Base-by-base conservation (phyloP, 2,797 vertebrate species). In the Darevskia nairensis region DNA sequence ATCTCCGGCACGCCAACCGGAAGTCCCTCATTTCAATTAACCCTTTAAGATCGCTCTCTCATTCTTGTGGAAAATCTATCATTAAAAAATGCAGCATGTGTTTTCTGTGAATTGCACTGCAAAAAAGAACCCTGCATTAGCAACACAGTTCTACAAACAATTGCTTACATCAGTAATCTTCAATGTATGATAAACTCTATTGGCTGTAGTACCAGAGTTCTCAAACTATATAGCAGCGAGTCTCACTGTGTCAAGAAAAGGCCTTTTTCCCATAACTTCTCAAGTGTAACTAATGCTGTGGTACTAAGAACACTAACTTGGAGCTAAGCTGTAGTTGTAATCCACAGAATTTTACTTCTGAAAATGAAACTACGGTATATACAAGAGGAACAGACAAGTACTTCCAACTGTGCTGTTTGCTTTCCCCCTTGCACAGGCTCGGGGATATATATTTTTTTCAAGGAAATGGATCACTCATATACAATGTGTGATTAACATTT, bases 241-340 rank as follows among this genome's bases (percentile, higher is more conserved):
- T 74, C n/a, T 84, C 19, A 2, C 68, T 72, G 44, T 50, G 9
- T 72, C n/a, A 72, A 83, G 19, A 50, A 83, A 72, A 83, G 32
- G 19, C 2, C 3, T 13, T 35, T 15, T 35, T 2, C 6, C 6
- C 77, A 55, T 15, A 55, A 55, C 64, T 46, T 25, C 8, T 79
- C 44, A 86, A 55, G 75, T 71, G 64, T 69, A 55, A 55, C 23
- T 79, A 86, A 79, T 69, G 1, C 44, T 27, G 35, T 76, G 72
- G 29, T 85, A 77, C n/a, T 74, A 84, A 77, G 61, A 77, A 59
- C n/a, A 55, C 76, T 80, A 86, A 78, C 21, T 78, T 85, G 21
- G 75, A 77, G 29, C 64, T 78, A 77, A 68, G 23, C 61, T 69
- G 27, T 11, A 74, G 55, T 72, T 39, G 44, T 29, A 86, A 46